Conservation (phyloP, 2,888 invertebrate species). For the Dicroscelio sp. region DNA sequence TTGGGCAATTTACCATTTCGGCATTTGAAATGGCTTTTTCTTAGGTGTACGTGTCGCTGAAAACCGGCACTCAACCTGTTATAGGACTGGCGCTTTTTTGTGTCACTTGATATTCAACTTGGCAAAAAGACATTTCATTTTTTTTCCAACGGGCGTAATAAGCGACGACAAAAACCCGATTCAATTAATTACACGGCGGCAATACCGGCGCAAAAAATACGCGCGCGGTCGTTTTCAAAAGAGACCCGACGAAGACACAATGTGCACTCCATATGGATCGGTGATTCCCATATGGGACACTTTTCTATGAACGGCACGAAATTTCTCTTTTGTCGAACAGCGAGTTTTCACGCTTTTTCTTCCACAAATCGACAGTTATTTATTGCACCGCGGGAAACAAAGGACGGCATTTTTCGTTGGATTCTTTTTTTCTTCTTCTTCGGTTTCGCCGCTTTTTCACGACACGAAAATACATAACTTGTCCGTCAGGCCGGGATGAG, state of each 20-base stretch:
- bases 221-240: too few species aligned
- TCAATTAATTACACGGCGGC: too few species aligned
- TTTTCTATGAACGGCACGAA: slow-evolving; percentile 35
- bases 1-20: slow-evolving; percentile 64
- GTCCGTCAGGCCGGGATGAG: neutral
- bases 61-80: slow-evolving; percentile 70
- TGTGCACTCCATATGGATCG: slow-evolving; percentile 56
- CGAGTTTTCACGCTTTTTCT: too few species aligned
- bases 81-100: slow-evolving; percentile 55
- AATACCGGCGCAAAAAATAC: too few species aligned
- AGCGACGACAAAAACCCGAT: slow-evolving; percentile 33
- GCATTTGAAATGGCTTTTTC: slow-evolving; percentile 72
- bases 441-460: too few species aligned
- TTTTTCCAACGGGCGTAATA: slow-evolving; percentile 42
- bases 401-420: too few species aligned
- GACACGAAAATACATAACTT: too few species aligned
- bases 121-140: slow-evolving; percentile 37
- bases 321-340: slow-evolving; percentile 66
- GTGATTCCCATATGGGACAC: too few species aligned
- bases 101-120: slow-evolving; percentile 50
- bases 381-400: slow-evolving; percentile 14
- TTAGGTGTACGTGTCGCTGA: slow-evolving; percentile 46
- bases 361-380: slow-evolving; percentile 53
- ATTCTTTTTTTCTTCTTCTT: too few species aligned
- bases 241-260: too few species aligned